Base-by-base conservation (phyloP, 1,140 invertebrate species). In the Ctenoplectra terminalis region DNA sequence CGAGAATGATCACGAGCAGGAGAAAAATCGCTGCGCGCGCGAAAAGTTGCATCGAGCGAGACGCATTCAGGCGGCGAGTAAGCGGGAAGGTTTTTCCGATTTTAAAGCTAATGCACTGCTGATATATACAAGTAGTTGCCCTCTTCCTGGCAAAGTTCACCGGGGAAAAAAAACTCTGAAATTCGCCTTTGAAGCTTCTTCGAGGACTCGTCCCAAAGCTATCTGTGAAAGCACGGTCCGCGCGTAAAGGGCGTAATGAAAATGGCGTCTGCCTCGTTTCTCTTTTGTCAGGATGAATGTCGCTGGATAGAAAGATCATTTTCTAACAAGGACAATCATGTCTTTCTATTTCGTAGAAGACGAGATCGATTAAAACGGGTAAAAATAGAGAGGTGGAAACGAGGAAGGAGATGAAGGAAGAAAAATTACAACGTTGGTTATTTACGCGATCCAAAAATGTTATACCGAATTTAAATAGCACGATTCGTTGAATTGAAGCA, bases 241-340 rank as follows among this genome's bases (percentile, higher is more conserved):
- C 73, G 58, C 31, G 58, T 46, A 58, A 76, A 67, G 72, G 52
- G n/a, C 26, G 40, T 76, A 74, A 75, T 64, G 60, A 74, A 73
- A 75, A 81, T 74, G 78, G 78, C 70, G 78, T 75, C 72, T 43
- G 70, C 37, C n/a, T 52, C 60, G 50, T 75, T 81, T 63, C 37
- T 40, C 50, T n/a, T 74, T 46, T 64, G 58, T 54, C 58, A 26
- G 15, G 31, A 74, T 52, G 58, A 52, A 54, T 48, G 58, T 72
- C 67, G 67, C 26, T n/a, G 34, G 34, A 64, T 15, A 52, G 34
- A 48, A 40, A 29, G 29, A 29, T 52, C 26, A 48, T 69, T 23
- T 20, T 46, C 34, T 23, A 13, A 5, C 46, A 50, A 43, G 77
- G 63, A 73, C 58, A 80, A 80, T 73, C 43, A 43, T 40, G 20